These are phyloP conservation scores for Phalacrocorax aristotelis DNA, from an alignment of 2,113 vertebrate species.

Conservation along the genomic window DNA sequence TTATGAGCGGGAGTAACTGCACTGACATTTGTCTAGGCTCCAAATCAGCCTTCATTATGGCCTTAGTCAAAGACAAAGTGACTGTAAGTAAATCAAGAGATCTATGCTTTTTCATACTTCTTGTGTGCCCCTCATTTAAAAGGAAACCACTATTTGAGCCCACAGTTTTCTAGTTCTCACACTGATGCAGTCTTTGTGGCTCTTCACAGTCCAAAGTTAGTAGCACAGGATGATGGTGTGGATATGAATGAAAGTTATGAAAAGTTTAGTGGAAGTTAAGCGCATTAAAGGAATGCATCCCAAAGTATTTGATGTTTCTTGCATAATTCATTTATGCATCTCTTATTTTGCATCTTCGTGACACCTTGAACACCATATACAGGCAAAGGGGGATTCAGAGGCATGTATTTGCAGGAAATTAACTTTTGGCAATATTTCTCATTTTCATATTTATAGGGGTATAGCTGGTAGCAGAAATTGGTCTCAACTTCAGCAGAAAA, in stretches of 20 bases:
- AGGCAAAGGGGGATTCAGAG: neutral
- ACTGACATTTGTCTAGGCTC: neutral
- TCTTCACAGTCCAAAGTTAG: neutral
- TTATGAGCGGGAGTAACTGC: neutral
- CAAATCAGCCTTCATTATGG: neutral
- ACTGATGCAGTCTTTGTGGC: neutral
- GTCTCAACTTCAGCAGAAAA: neutral
- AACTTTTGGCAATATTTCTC: neutral
- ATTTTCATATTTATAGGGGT: neutral
- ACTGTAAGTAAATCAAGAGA: neutral
- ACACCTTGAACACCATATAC: neutral
- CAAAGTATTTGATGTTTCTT: neutral
- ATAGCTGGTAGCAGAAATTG: neutral
- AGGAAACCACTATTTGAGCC: neutral
- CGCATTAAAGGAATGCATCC: neutral
- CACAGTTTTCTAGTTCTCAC: neutral
- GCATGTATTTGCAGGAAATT: neutral
- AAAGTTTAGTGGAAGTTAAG: neutral
- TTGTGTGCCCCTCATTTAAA: neutral
- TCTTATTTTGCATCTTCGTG: neutral
- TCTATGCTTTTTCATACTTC: neutral
- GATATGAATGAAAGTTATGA: neutral
- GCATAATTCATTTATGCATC: neutral
- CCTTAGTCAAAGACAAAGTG: neutral
- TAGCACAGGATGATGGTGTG: neutral